Percentiles rank a stretch among this genome's conserved stretches.
These are phyloP conservation scores for Elysia chlorotica DNA, from an alignment of 1,140 invertebrate genomes.

Conservation along the genomic window DNA sequence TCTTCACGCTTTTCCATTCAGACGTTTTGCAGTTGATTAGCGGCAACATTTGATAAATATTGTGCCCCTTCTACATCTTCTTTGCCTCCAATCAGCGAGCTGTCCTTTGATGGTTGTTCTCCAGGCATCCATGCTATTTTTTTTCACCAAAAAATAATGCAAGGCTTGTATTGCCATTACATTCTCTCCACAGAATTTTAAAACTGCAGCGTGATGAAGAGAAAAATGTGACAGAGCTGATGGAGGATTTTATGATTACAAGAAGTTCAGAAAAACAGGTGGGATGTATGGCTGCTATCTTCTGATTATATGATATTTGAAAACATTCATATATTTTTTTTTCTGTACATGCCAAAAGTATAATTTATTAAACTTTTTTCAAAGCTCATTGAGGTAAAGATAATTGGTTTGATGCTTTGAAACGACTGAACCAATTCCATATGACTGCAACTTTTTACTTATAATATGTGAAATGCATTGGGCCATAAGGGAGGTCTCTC, in stretches of 20 bases:
- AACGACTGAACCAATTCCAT: too few relatives aligned
- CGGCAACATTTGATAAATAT: not conserved
- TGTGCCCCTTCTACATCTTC: not conserved
- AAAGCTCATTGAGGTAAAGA: too few relatives aligned
- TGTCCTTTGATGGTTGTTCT: not conserved
- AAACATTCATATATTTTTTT: too few relatives aligned
- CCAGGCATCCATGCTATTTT: not conserved
- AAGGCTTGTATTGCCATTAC: not conserved
- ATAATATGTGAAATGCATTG: too few relatives aligned
- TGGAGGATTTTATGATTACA: constrained; percentile 1
- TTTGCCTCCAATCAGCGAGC: not conserved
- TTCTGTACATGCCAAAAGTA: too few relatives aligned
- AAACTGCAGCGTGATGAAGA: not conserved
- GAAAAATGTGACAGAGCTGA: not conserved
- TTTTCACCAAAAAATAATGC: not conserved
- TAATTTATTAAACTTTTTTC: too few relatives aligned
- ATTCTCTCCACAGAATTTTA: not conserved
- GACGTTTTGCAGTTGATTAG: not conserved
- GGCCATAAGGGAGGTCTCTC: too few relatives aligned
- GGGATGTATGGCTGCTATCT: too few relatives aligned
- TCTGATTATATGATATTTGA: too few relatives aligned
- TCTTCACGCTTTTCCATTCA: not conserved
- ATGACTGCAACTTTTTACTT: too few relatives aligned
- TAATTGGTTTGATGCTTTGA: too few relatives aligned
- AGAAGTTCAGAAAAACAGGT: not conserved